Base-by-base conservation (phyloP, 2,888 invertebrate genomes). In the Heliconius ismenius region DNA sequence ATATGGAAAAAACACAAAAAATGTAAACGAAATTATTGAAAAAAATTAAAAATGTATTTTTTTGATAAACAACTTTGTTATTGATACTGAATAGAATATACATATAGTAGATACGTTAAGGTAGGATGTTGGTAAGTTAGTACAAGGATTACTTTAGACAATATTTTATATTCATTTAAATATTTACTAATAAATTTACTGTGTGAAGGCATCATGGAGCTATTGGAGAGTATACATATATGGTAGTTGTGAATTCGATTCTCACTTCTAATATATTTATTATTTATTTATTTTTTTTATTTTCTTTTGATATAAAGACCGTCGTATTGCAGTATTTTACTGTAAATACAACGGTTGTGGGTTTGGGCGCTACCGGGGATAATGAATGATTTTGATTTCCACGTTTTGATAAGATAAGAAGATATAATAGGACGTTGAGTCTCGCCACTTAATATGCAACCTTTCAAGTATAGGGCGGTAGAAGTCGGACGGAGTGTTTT, bases 11-110 rank as follows among this genome's bases (percentile, higher is more conserved):
- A 24, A 70, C 28, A 80, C 76, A 65, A 39, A 75, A 75, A 69
- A 75, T 72, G 62, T 74, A 73, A 73, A 74, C 75, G 74, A 79
- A 81, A 79, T 78, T 79, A 78, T 75, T 79, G 73, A 15, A 6
- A 26, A 26, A 75, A 72, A 62, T 73, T 68, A 78, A 72, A 75
- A 81, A 77, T 54, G 65, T 80, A 81, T 81, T 81, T 80, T 81
- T 81, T 80, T 79, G 77, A 79, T 78, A 78, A 76, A n/a, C 62
- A n/a, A 79, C 76, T 76, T 79, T 79, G 79, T 79, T 79, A 78
- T 73, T 49, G 62, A 76, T 76, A 78, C 18, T 65, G 39, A 60
- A 26, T 77, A 69, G 74, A 28, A 70, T 32, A 70, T 70, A 70
- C 32, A 70, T 70, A 69, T 49, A 70, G 69, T 39, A 65, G 65